Conservation (phyloP, 2,797 vertebrate species). For the Helarctos malayanus region DNA sequence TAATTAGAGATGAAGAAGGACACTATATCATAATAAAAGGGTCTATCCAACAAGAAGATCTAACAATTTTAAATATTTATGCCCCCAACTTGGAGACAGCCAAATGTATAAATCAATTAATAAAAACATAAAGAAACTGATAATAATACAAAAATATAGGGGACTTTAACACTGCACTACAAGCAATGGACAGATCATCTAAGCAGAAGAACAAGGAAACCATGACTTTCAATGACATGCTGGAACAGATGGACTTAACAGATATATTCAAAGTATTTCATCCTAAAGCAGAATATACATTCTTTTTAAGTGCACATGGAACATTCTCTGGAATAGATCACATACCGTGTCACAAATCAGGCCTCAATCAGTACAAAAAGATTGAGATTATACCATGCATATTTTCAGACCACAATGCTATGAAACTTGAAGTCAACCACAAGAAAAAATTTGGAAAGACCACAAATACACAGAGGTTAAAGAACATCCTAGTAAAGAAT, state of each 20-base stretch:
- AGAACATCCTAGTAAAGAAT: too few relatives aligned
- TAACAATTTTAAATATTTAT: not conserved
- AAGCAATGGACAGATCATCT: not conserved
- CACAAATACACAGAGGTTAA: too few relatives aligned
- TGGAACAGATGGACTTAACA: not conserved
- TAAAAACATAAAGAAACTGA: not conserved
- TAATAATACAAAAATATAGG: not conserved
- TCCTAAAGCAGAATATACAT: not conserved
- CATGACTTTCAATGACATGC: not conserved
- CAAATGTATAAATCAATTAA: not conserved
- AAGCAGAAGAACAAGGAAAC: not conserved
- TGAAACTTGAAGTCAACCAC: too few relatives aligned
- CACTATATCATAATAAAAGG: not conserved
- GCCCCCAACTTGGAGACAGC: not conserved
- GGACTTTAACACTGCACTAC: not conserved
- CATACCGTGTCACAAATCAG: too few relatives aligned
- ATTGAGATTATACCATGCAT: too few relatives aligned
- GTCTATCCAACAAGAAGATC: not conserved
- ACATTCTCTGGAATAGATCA: too few relatives aligned
- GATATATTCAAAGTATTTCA: not conserved
- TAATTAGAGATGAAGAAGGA: not conserved
- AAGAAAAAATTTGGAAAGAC: too few relatives aligned
- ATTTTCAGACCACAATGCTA: too few relatives aligned
- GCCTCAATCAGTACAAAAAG: too few relatives aligned
- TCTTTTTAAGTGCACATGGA: too few relatives aligned